Evolutionary conservation across 2,113 vertebrate species (phyloP).

Genomic region (Lycocorax pyrrhopterus): DNA sequence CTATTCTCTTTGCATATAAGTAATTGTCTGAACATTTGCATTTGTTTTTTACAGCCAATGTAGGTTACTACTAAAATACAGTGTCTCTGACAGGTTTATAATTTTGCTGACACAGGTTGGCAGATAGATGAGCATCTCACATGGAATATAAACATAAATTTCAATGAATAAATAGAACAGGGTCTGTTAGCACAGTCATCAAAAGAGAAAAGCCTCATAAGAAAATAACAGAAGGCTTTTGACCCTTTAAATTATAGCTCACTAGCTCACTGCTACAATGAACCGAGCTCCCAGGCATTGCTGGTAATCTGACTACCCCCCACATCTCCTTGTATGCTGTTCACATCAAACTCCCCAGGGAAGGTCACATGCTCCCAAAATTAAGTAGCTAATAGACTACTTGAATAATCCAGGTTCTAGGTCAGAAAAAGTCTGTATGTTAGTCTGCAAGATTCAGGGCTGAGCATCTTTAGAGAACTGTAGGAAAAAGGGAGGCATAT

Average conservation of each 20-base stretch:
- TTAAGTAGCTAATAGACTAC: background rate
- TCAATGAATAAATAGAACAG: slow-evolving; percentile 58
- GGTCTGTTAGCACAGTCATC: slow-evolving; percentile 53
- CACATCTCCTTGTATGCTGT: background rate
- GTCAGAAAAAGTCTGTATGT: background rate
- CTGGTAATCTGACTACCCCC: background rate
- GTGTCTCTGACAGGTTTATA: slow-evolving; percentile 67
- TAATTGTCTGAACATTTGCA: slow-evolving; percentile 52
- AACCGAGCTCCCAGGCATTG: background rate
- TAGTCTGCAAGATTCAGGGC: background rate
- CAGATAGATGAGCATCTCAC: slow-evolving; percentile 45
- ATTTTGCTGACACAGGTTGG: slow-evolving; percentile 60
- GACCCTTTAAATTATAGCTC: slow-evolving; percentile 56
- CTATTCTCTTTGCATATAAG: slow-evolving; percentile 39
- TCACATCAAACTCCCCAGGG: background rate
- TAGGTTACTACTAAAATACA: slow-evolving; percentile 61
- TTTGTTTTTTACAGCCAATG: slow-evolving; percentile 41
- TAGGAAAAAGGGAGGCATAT: background rate
- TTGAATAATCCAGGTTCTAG: background rate
- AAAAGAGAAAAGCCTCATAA: slow-evolving; percentile 33
- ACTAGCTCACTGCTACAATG: background rate
- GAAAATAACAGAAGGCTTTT: slow-evolving; percentile 58
- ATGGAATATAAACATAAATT: slow-evolving; percentile 56
- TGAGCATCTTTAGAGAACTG: background rate
- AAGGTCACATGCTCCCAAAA: background rate